Evolutionary conservation across 2,888 invertebrate genomes (phyloP).

Genomic region (Salpingus planirostris): DNA sequence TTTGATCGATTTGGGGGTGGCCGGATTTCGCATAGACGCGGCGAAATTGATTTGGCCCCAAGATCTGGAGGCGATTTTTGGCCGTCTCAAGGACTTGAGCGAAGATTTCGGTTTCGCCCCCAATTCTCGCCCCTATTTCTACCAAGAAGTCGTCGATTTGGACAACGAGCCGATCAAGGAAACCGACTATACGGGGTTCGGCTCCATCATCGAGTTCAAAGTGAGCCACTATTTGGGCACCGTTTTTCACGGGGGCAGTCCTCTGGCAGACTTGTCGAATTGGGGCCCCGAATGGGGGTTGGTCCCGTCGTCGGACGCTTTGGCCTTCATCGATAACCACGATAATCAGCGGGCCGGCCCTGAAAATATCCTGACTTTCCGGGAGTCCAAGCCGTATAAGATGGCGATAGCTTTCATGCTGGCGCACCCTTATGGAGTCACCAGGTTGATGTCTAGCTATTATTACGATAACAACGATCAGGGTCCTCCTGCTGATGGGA

Average conservation of each 20-base stretch:
- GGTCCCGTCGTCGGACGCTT: conserved; percentile 38
- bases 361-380: conserved; percentile 58
- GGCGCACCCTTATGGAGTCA: conserved; percentile 69
- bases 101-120: conserved; percentile 51
- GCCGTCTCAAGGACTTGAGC: conserved; percentile 51
- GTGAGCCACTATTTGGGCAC: conserved; percentile 48
- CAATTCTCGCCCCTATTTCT: conserved; percentile 58
- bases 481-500: conserved; percentile 60
- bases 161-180: conserved; percentile 11
- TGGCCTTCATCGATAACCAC: conserved; percentile 56
- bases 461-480: conserved; percentile 50
- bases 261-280: conserved; percentile 53
- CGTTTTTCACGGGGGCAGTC: conserved; percentile 51
- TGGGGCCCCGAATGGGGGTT: conserved; percentile 64
- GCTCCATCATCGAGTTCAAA: conserved; percentile 69
- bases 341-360: conserved; percentile 62
- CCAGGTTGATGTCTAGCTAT: conserved; percentile 80
- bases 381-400: conserved; percentile 52
- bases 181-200: conserved; percentile 39
- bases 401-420: conserved; percentile 73
- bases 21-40: conserved; percentile 48
- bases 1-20: conserved; percentile 46
- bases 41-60: conserved; percentile 48
- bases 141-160: conserved; percentile 69
- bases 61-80: conserved; percentile 46